Evolutionary conservation across 2,797 vertebrate species (phyloP), one percentile per base, ranked within the genome.

Genomic region (Argentina silus): DNA sequence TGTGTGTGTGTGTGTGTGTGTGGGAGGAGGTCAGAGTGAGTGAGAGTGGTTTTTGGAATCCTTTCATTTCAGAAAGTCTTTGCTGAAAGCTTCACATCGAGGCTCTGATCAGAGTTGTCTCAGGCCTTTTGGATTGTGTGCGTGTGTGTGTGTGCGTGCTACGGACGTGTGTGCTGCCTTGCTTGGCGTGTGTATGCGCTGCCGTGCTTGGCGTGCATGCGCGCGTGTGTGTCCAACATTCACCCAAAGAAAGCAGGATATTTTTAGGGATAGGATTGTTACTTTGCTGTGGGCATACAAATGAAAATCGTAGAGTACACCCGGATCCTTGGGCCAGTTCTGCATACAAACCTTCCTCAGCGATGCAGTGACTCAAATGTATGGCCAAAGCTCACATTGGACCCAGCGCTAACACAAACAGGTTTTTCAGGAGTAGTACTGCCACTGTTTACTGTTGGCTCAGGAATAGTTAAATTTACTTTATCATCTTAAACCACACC

Each of bases 11-110:
- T 19, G 56, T 57, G 47, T 48, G 36, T 63, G 36, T 6, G 47
- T 67, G 65, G 65, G 6, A 14, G 3, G 21, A 67, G 65, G 65
- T 67, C 48, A 67, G 21, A 8, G 48, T 47, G 65, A 21, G 21
- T 51, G 12, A 53, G 14, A 67, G 21, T 36, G 21, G 61, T 67
- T 67, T 53, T 51, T 51, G 47, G 23, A 67, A 36, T 67, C 44
- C 23, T 67, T 67, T 67, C 65, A 67, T 67, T 67, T 67, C n/a
- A 14, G 11, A 67, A 51, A 53, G 14, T 19, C 45, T 21, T 50
- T 23, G 21, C 23, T n/a, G 47, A n/a, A 27, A 51, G 27, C 65
- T 42, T 51, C 15, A 50, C 48, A 50, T 67, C 7, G 36, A 67
- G 48, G 48, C 45, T 36, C 47, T 23, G 17, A 3, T 65, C 43